A percentile compares a stretch with the other conserved stretches of the same genome.
These are phyloP conservation scores for Pomatorhinus ruficollis DNA, from an alignment of 2,113 vertebrate species.

Conservation along the genomic window DNA sequence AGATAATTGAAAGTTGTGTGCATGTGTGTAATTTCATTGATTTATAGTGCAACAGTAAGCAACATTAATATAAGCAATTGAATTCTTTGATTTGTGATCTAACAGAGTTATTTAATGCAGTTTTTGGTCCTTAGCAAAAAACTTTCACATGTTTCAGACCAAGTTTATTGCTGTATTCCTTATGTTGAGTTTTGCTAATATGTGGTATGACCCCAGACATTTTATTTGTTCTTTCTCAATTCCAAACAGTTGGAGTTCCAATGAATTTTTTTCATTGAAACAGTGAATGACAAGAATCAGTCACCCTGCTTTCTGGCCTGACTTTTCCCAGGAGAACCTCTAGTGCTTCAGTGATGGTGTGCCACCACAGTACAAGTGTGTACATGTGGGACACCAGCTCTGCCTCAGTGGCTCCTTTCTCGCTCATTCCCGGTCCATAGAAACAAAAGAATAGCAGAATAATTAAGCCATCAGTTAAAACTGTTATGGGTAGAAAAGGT, in stretches of 20 bases:
- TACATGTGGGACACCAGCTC: background rate
- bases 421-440: accelerated
- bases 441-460: background rate
- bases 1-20: background rate
- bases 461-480: slow-evolving; percentile 24
- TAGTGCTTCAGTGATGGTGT: background rate
- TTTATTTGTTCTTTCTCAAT: background rate
- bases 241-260: background rate
- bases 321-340: background rate
- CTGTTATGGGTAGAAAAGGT: background rate
- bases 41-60: background rate
- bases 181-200: background rate
- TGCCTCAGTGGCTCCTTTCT: background rate
- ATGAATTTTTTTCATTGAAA: background rate
- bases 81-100: background rate
- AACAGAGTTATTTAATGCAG: background rate
- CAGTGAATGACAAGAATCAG: background rate
- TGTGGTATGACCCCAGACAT: background rate
- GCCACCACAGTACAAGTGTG: accelerated
- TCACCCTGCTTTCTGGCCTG: background rate
- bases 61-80: background rate
- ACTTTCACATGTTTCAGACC: background rate
- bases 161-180: background rate
- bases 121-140: background rate
- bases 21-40: background rate